phyloP scores from a whole-genome alignment of 1,140 invertebrate genomes.

The Hyposmocoma kahamanoa region DNA sequence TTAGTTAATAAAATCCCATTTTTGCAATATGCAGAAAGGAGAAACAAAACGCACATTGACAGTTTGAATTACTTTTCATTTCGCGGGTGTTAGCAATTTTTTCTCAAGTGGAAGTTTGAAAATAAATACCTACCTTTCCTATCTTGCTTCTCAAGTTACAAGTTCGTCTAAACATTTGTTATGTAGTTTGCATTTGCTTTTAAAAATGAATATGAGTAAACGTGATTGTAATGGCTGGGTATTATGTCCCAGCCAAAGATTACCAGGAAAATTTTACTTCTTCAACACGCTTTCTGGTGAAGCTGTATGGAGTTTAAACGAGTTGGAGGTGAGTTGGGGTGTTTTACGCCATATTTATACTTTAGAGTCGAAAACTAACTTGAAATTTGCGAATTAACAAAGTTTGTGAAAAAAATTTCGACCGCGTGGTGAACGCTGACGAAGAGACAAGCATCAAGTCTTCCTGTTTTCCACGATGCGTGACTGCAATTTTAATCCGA shows the following conservation, averaged over 20 bases:
- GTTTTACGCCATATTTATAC: neutral
- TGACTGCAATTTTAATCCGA: too few relatives aligned
- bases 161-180: constrained; percentile 1
- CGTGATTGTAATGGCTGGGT: constrained; percentile 31
- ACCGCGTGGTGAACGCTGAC: neutral
- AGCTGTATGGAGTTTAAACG: constrained; percentile 34
- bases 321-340: constrained; percentile 27
- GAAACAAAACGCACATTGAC: constrained; percentile 1
- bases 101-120: too few relatives aligned
- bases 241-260: constrained; percentile 40
- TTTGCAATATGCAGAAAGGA: neutral
- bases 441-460: too few relatives aligned
- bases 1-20: neutral
- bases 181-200: neutral
- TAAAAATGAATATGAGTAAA: constrained; percentile 29
- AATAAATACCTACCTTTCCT: too few relatives aligned
- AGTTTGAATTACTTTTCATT: constrained; percentile 6
- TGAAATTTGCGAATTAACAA: neutral
- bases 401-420: neutral
- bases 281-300: constrained; percentile 41
- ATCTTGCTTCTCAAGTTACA: too few relatives aligned
- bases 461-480: too few relatives aligned
- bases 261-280: constrained; percentile 49
- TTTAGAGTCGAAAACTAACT: neutral
- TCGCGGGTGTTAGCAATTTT: constrained; percentile 30